A percentile compares a stretch with the other conserved stretches of the same genome.
These are phyloP conservation scores for Trachymyrmex cornetzi DNA, from an alignment of 1,140 invertebrate species.

Conservation along the genomic window DNA sequence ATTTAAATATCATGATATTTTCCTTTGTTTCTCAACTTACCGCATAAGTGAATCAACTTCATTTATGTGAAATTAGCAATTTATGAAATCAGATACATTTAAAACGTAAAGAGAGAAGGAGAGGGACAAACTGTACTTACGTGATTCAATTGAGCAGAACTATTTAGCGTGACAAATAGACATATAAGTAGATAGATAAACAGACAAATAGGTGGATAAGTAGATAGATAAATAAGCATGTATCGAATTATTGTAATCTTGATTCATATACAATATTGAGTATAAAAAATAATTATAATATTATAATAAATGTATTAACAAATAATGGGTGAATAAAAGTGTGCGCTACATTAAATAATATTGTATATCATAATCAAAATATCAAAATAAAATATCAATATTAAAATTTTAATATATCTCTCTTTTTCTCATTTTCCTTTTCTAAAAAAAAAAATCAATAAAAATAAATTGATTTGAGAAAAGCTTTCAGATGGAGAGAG, in stretches of 20 bases:
- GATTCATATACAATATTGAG: background rate
- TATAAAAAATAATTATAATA: conserved; percentile 18
- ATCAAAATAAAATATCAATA: too few relatives aligned
- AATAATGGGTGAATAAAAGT: background rate
- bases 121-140: background rate
- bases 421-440: background rate
- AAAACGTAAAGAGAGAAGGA: background rate
- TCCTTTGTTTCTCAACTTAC: background rate
- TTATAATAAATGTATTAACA: background rate
- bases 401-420: background rate
- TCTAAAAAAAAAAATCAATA: background rate
- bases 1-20: background rate
- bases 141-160: conserved; percentile 15
- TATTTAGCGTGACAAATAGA: conserved; percentile 4
- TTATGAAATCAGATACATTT: background rate
- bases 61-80: background rate
- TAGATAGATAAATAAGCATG: background rate
- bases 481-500: background rate
- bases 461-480: background rate
- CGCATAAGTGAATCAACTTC: background rate
- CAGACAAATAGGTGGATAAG: background rate
- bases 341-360: background rate
- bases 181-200: background rate
- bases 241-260: background rate
- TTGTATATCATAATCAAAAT: background rate